Base-by-base conservation (phyloP, 2,113 vertebrate species). In the Lophotis ruficrista region DNA sequence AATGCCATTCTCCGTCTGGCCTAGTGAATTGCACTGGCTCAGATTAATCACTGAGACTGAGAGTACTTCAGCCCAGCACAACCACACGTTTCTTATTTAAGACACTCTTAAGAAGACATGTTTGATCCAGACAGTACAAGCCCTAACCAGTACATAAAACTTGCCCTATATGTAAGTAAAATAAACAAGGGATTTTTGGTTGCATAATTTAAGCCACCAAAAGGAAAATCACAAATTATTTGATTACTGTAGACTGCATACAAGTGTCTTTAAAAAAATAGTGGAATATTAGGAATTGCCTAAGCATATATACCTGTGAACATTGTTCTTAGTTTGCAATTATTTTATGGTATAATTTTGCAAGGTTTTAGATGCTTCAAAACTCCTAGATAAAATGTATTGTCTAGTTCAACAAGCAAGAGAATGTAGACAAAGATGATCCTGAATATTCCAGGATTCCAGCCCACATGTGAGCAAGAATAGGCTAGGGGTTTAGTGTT, bases 311-410 rank as follows among this genome's bases (percentile, higher is more conserved):
- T 28, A 16, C 17, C 24, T 28, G 9, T 25, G 27, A 31, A 68
- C 3, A 35, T 1, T 41, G 6, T n/a, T 76, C 22, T 38, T 72
- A n/a, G 2, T 62, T 82, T 60, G 5, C 1, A 0, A 43, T 43
- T 77, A 56, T 80, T 31, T 66, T 87, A 61, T 47, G 28, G 8
- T 25, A 28, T 10, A 77, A 7, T 48, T 87, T 41, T 47, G 17
- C 53, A 60, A 68, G 4, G 7, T 60, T 78, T 89, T 70, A 65
- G 6, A 33, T 3, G 4, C 65, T 90, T 60, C 38, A 77, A 47
- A 88, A 8, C 10, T 51, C 45, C 19, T 64, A 17, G 23, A 6
- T 38, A 77, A n/a, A 38, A 24, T 77, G 62, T 4, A 4, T 58
- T 71, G 16, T n/a, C 14, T 64, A 58, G 6, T 20, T 81, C 14